Evolutionary conservation across 2,888 invertebrate genomes (phyloP).

Genomic region (Biston stratarius): DNA sequence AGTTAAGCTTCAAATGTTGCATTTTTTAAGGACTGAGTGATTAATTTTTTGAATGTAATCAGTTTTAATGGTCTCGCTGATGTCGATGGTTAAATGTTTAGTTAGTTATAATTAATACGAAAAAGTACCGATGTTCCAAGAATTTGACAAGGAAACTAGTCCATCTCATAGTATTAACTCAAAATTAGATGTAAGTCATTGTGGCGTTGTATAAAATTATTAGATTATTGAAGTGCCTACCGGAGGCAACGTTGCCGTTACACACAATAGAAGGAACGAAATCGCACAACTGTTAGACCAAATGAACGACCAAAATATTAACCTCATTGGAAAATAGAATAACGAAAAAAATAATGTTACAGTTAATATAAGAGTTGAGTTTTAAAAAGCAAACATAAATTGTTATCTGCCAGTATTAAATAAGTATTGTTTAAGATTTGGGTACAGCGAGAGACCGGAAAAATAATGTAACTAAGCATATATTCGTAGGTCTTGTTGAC

Average conservation of each 20-base stretch:
- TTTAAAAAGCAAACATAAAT: slow-evolving; percentile 23
- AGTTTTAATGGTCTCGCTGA: background rate
- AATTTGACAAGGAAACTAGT: slow-evolving; percentile 4
- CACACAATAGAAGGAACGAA: slow-evolving; percentile 48
- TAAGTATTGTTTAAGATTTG: slow-evolving; percentile 12
- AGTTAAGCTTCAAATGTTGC: slow-evolving; percentile 20
- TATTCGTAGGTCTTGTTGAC: slow-evolving; percentile 2
- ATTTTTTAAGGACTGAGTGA: slow-evolving; percentile 1
- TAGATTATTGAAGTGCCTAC: slow-evolving; percentile 48
- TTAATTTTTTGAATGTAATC: background rate
- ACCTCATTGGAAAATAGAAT: slow-evolving; percentile 54
- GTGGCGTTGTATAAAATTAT: slow-evolving; percentile 7
- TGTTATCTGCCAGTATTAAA: slow-evolving; percentile 11
- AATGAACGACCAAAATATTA: slow-evolving; percentile 66
- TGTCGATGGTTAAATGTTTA: background rate
- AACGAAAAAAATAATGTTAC: slow-evolving; percentile 22
- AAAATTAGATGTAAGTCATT: slow-evolving; percentile 15
- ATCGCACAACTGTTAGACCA: slow-evolving; percentile 73
- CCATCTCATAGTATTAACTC: slow-evolving; percentile 10
- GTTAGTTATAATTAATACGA: too few species aligned
- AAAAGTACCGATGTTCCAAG: background rate
- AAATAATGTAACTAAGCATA: background rate
- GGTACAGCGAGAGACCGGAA: background rate
- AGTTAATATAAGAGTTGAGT: slow-evolving; percentile 16
- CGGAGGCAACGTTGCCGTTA: slow-evolving; percentile 33